phyloP scores from a whole-genome alignment of 2,797 vertebrate species.

The Nannoperca australis region DNA sequence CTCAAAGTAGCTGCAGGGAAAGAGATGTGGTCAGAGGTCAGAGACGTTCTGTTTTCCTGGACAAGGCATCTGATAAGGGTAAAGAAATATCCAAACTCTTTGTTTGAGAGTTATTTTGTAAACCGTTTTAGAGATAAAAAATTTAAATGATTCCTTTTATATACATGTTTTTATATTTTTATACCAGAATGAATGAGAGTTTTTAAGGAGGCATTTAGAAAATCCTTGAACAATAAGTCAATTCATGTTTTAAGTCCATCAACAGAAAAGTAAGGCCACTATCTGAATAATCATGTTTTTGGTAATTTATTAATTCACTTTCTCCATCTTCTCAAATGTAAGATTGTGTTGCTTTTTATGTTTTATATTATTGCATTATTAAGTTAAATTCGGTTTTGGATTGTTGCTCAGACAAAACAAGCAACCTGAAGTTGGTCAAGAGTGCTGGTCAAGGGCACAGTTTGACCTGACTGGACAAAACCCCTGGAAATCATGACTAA shows the following conservation, averaged over 20 bases:
- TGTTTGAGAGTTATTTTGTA: neutral
- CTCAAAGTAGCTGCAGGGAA: conserved; percentile 92
- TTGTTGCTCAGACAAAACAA: neutral
- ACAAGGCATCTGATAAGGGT: neutral
- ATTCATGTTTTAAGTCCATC: neutral
- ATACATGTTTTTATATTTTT: too few relatives aligned
- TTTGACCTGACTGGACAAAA: neutral
- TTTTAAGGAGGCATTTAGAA: neutral
- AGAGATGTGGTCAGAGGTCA: conserved; percentile 34
- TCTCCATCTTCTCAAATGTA: too few relatives aligned
- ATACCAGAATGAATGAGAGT: neutral
- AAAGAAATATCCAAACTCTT: neutral
- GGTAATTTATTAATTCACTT: neutral
- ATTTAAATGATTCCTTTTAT: neutral
- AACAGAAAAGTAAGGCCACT: neutral
- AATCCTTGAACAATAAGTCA: neutral
- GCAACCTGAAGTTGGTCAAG: too few relatives aligned
- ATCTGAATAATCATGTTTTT: neutral
- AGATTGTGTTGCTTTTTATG: too few relatives aligned
- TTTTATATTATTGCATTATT: too few relatives aligned
- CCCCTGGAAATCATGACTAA: too few relatives aligned
- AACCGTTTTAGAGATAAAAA: neutral
- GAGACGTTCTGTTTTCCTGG: neutral
- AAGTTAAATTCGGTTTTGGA: too few relatives aligned
- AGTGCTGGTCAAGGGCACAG: neutral